These are phyloP conservation scores for Chromobotia macracanthus DNA, from an alignment of 2,797 vertebrate genomes.

Conservation along the genomic window DNA sequence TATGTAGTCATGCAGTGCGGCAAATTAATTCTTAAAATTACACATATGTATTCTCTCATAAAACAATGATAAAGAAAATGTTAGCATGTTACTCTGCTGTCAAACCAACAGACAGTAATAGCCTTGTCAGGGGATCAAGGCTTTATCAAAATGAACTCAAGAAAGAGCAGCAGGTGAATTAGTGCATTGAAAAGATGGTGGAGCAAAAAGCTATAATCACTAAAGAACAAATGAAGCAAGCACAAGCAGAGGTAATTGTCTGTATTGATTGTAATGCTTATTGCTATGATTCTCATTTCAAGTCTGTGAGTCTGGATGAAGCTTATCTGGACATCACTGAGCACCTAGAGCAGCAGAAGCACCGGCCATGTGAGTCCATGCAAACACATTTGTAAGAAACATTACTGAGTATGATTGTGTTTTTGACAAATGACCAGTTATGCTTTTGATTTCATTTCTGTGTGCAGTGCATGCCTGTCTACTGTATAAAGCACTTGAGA, in stretches of 20 bases:
- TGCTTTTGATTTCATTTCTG: no score
- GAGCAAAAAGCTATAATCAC: constrained; percentile 86
- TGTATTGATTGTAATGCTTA: no score
- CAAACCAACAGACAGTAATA: no score
- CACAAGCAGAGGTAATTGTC: constrained; percentile 74
- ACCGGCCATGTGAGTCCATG: constrained; percentile 77
- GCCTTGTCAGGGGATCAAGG: constrained; percentile 81
- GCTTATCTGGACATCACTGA: constrained; percentile 93
- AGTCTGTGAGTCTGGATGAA: constrained; percentile 94
- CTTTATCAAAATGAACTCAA: constrained; percentile 95
- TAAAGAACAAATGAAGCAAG: constrained; percentile 83
- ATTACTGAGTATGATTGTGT: constrained; percentile 54
- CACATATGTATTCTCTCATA: no score
- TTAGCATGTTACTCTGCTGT: no score
- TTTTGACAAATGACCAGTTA: not conserved
- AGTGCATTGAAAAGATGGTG: constrained; percentile 92
- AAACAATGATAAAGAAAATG: no score
- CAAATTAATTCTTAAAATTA: no score
- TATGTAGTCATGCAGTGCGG: no score
- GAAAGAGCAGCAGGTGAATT: constrained; percentile 93
- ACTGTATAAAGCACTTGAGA: no score
- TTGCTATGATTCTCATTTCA: constrained; percentile 88
- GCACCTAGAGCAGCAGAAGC: constrained; percentile 78
- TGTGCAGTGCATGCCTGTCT: no score
- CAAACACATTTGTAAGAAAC: constrained; percentile 67